Evolutionary conservation across 2,113 vertebrate species (phyloP).

Genomic region (Cottus gobio): DNA sequence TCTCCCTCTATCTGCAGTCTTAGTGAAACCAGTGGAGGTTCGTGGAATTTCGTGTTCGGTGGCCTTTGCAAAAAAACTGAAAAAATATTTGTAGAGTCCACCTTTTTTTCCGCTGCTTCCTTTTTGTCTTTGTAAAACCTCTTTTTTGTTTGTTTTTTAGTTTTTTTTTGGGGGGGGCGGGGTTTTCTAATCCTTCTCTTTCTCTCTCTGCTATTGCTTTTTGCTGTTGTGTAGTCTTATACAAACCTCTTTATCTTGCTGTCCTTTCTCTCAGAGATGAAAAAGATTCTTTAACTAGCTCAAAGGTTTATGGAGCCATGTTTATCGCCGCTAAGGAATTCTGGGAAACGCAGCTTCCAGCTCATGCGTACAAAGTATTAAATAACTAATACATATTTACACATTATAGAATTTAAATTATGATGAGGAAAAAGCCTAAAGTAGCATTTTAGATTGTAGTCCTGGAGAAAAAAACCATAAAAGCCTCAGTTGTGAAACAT

Average conservation of each 20-base stretch:
- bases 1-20: constrained; percentile 92
- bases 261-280: constrained; percentile 92
- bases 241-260: constrained; percentile 84
- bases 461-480: constrained; percentile 80
- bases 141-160: not conserved
- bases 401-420: constrained; percentile 39
- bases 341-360: constrained; percentile 91
- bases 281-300: constrained; percentile 99
- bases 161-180: not conserved
- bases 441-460: constrained; percentile 88
- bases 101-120: constrained; percentile 94
- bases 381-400: constrained; percentile 68
- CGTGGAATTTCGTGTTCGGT: constrained; percentile 97
- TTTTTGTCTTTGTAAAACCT: constrained; percentile 91
- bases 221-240: constrained; percentile 96
- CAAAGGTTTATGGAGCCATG: constrained; percentile 97
- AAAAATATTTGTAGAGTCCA: constrained; percentile 89
- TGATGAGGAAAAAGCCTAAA: constrained; percentile 73
- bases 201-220: constrained; percentile 95
- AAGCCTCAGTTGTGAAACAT: constrained; percentile 92
- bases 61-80: constrained; percentile 88
- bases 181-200: constrained; percentile 85
- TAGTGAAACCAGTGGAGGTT: constrained; percentile 99
- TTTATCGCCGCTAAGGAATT: constrained; percentile 92
- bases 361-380: constrained; percentile 76